A percentile compares a stretch with the other conserved stretches of the same genome.
Conservation (phyloP, 2,113 vertebrate genomes). For the Caretta caretta region DNA sequence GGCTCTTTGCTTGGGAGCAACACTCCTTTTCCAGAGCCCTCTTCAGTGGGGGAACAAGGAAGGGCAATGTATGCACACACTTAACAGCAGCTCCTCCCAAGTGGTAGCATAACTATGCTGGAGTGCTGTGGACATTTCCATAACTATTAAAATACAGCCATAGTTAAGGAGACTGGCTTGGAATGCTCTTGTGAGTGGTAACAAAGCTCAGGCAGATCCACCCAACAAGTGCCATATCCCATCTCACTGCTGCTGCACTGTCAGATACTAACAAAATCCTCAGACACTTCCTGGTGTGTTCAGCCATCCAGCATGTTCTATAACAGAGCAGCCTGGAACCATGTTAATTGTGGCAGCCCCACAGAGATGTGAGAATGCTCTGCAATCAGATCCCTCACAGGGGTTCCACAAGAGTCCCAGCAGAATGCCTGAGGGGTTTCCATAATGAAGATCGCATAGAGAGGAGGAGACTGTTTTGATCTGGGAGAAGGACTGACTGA, state of each 20-base stretch:
- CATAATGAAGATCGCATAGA: not conserved
- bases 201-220: not conserved
- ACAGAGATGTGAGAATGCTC: not conserved
- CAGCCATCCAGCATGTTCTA: not conserved
- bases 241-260: not conserved
- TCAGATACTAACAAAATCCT: conserved; percentile 10
- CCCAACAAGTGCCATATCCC: conserved; percentile 9
- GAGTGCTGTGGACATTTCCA: fast-evolving
- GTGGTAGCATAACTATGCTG: not conserved
- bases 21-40: conserved; percentile 42
- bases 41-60: not conserved
- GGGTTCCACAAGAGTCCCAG: not conserved
- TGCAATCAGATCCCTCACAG: not conserved
- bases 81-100: not conserved
- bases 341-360: not conserved
- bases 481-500: not conserved
- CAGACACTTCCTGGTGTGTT: not conserved
- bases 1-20: conserved; percentile 40
- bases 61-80: not conserved
- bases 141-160: conserved; percentile 20
- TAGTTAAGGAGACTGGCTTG: not conserved
- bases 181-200: not conserved
- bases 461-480: not conserved
- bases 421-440: too few species aligned
- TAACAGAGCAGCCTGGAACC: not conserved